Evolutionary conservation across 2,797 vertebrate genomes (phyloP), one percentile per base, ranked within the genome.

Genomic region (Threskiornis aethiopicus): DNA sequence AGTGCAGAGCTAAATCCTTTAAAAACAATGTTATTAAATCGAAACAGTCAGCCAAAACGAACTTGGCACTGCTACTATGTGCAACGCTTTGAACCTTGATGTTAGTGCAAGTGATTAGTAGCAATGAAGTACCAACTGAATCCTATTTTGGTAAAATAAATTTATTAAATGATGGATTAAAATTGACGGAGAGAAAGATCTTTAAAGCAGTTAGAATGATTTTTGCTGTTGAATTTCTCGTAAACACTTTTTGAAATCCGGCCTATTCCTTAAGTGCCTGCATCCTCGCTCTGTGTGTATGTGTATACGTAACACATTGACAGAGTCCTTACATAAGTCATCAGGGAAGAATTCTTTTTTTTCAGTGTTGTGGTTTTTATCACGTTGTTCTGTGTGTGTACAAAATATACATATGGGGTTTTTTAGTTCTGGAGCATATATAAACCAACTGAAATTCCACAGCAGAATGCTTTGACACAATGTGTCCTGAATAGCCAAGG

Each of bases 401-500:
- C 28, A 83, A 79, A 82, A 52, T 47, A 65, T 41, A 29, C 24
- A 12, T 37, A 31, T 52, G 21, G 39, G 81, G 88, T 73, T 33
- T 52, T 86, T 89, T 78, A 18, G 8, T 57, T 93, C 77, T 87
- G 88, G 57, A 84, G 85, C 26, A 46, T 59, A 59, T 37, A 69
- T 79, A 84, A 92, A 92, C 13, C 35, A 81, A 84, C 55, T 44
- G 20, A 72, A 90, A 92, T 92, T 78, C 83, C 90, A 71, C 58
- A 95, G 55, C 85, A 91, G 67, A 84, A 65, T 92, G 80, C 81
- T 85, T 87, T 90, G 47, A 90, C 90, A 97, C 65, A 29, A 28
- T 51, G 71, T 96, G 87, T 75, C 92, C 96, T 92, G 92, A 94
- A 97, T 96, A 97, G 97, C 86, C 95, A 96, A 97, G 97, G 95